These are phyloP conservation scores for Caenorhabditis becei DNA, from an alignment of 2,888 invertebrate species.

Conservation along the genomic window DNA sequence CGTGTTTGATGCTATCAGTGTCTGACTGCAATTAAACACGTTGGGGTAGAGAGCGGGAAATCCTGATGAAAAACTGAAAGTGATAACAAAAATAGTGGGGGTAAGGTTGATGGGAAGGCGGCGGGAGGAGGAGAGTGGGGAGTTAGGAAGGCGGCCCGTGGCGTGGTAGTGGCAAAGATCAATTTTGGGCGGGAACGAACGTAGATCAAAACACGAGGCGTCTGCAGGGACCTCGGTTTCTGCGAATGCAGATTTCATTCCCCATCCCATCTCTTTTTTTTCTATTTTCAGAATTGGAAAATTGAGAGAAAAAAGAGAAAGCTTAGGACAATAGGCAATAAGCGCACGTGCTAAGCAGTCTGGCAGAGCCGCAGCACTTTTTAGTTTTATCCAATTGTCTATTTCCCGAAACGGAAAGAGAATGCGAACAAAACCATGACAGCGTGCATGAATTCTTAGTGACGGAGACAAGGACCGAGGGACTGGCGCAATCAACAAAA, in stretches of 20 bases:
- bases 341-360: slow-evolving; percentile 26
- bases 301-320: slow-evolving; percentile 14
- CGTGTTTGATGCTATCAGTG: slow-evolving; percentile 51
- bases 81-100: slow-evolving; percentile 46
- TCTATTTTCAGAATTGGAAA: not conserved
- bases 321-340: slow-evolving; percentile 1
- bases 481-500: slow-evolving; percentile 24
- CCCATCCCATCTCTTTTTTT: not conserved
- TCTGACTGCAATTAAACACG: slow-evolving; percentile 49
- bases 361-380: slow-evolving; percentile 11
- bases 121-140: slow-evolving; percentile 3
- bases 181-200: slow-evolving; percentile 12
- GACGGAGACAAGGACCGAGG: not conserved
- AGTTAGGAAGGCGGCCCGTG: slow-evolving; percentile 7
- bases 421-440: slow-evolving; percentile 23
- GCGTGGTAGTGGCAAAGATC: slow-evolving; percentile 53
- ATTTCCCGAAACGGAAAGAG: slow-evolving; percentile 27
- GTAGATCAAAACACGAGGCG: slow-evolving; percentile 39
- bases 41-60: slow-evolving; percentile 32
- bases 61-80: slow-evolving; percentile 52
- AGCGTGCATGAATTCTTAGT: slow-evolving; percentile 15
- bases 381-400: slow-evolving; percentile 37
- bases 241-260: not conserved
- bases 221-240: not conserved
- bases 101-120: slow-evolving; percentile 15